Evolutionary conservation across 2,113 vertebrate genomes (phyloP).

Genomic region (Rhinopomastus cyanomelas): DNA sequence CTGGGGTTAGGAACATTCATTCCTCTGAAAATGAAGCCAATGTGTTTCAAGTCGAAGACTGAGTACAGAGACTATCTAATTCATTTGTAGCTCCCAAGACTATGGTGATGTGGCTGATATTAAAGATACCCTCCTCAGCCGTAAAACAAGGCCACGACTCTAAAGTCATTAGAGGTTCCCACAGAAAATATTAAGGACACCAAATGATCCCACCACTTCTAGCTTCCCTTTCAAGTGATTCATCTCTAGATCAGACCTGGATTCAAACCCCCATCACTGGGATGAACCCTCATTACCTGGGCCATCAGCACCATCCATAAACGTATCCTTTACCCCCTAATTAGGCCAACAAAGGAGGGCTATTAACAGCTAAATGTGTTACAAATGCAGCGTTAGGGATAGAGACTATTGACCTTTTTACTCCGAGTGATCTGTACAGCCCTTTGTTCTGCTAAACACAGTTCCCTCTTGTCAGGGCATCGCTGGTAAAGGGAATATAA

Average conservation of each 20-base stretch:
- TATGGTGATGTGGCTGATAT: not conserved
- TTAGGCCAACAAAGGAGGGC: constrained; percentile 58
- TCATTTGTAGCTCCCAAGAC: constrained; percentile 15
- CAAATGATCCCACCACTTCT: constrained; percentile 34
- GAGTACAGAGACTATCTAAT: not conserved
- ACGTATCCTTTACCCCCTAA: constrained; percentile 55
- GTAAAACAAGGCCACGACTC: constrained; percentile 50
- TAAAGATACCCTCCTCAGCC: constrained; percentile 35
- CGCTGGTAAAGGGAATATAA: constrained; percentile 38
- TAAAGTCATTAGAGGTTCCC: constrained; percentile 49
- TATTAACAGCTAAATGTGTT: constrained; percentile 62
- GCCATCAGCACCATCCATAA: constrained; percentile 50
- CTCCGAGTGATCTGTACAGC: constrained; percentile 29
- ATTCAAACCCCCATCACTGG: constrained; percentile 32
- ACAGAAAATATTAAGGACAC: constrained; percentile 31
- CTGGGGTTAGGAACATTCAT: not conserved
- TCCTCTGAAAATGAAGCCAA: constrained; percentile 33
- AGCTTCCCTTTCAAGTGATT: constrained; percentile 54
- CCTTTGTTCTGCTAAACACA: constrained; percentile 58
- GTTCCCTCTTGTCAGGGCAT: constrained; percentile 48
- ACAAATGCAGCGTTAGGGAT: constrained; percentile 64
- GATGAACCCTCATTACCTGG: constrained; percentile 50
- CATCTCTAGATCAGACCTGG: constrained; percentile 43
- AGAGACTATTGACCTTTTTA: constrained; percentile 63
- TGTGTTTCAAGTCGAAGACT: constrained; percentile 5